These are phyloP conservation scores for Sphenopsis melanotis DNA, from an alignment of 2,797 vertebrate genomes.

Conservation along the genomic window DNA sequence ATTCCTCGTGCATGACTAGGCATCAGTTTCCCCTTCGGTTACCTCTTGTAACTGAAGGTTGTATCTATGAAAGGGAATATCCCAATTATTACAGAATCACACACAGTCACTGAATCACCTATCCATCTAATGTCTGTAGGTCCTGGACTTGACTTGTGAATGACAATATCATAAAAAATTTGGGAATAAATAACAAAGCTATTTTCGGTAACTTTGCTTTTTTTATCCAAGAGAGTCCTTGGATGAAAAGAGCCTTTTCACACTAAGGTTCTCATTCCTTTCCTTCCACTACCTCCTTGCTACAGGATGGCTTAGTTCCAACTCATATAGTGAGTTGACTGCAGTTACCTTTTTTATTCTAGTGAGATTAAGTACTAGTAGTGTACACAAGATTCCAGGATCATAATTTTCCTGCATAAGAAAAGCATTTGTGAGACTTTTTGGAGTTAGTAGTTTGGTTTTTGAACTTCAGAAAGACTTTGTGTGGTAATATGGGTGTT, in stretches of 20 bases:
- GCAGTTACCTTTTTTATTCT: not conserved
- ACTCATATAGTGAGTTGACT: not conserved
- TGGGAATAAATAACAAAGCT: not conserved
- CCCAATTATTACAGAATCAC: not conserved
- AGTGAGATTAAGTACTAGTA: not conserved
- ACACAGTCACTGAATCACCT: not conserved
- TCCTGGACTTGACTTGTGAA: not conserved
- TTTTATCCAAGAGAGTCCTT: not conserved
- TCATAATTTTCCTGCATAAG: not conserved
- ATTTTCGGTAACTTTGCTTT: not conserved
- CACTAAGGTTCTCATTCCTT: not conserved
- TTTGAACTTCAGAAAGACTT: not conserved
- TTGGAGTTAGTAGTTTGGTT: not conserved
- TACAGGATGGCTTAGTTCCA: not conserved
- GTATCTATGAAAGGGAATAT: not conserved
- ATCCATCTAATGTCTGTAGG: not conserved
- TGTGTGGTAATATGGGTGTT: not conserved
- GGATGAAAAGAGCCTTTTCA: not conserved
- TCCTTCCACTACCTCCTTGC: not conserved
- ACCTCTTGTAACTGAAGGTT: not conserved
- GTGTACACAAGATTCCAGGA: not conserved
- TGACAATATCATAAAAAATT: not conserved
- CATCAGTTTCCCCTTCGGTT: not conserved
- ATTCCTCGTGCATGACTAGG: slow-evolving; percentile 4
- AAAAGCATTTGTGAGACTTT: not conserved